These are phyloP conservation scores for Callionymus lyra DNA, from an alignment of 2,113 vertebrate genomes.

Conservation along the genomic window DNA sequence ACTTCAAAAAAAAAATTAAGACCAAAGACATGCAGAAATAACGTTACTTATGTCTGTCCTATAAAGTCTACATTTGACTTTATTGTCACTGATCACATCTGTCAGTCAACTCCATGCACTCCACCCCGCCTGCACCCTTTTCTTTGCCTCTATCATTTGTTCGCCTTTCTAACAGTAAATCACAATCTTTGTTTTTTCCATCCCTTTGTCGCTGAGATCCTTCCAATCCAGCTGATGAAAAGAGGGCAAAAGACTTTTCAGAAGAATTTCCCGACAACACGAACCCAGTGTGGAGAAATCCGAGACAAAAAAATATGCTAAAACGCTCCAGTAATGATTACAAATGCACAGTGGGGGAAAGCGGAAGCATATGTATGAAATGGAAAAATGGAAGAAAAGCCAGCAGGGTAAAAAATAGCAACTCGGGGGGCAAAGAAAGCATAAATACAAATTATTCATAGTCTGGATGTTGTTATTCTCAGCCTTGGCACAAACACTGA, in stretches of 20 bases:
- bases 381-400: slow-evolving; percentile 35
- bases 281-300: not conserved
- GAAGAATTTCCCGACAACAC: too few relatives aligned
- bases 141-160: not conserved
- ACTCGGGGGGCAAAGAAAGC: slow-evolving; percentile 50
- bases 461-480: slow-evolving; percentile 47
- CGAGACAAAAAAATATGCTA: slow-evolving; percentile 15
- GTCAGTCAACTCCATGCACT: too few relatives aligned
- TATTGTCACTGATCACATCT: too few relatives aligned
- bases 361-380: slow-evolving; percentile 30
- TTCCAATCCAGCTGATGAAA: not conserved
- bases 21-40: too few relatives aligned
- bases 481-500: slow-evolving; percentile 46
- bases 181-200: not conserved
- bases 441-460: slow-evolving; percentile 67
- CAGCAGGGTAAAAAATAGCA: slow-evolving; percentile 41
- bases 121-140: too few relatives aligned
- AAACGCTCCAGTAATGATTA: slow-evolving; percentile 29
- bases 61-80: too few relatives aligned
- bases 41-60: too few relatives aligned
- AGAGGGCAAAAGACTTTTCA: not conserved
- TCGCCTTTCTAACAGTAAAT: not conserved
- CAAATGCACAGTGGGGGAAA: slow-evolving; percentile 25
- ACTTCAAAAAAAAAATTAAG: too few relatives aligned
- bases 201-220: not conserved